Conservation (phyloP, 2,888 invertebrate genomes). For the Tachystola acroxantha region DNA sequence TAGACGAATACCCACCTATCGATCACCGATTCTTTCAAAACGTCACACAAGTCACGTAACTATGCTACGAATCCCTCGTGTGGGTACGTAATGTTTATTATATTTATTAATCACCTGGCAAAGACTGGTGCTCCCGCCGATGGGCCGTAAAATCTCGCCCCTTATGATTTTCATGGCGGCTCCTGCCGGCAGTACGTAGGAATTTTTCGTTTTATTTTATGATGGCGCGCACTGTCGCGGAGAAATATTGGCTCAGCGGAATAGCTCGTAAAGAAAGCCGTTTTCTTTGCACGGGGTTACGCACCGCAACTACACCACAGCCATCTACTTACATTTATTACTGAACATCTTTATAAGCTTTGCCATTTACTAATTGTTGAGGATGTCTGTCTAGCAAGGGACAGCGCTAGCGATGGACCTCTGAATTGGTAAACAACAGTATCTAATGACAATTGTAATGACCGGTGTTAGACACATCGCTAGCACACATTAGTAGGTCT, state of each 20-base stretch:
- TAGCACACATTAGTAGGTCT: no score
- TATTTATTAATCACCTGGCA: slow-evolving; percentile 60
- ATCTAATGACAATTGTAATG: no score
- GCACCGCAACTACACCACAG: slow-evolving; percentile 61
- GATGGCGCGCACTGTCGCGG: slow-evolving; percentile 75
- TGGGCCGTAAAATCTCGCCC: slow-evolving; percentile 68
- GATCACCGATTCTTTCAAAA: no score
- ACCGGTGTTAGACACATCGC: no score
- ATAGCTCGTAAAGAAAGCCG: slow-evolving; percentile 77
- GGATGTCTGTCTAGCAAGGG: no score
- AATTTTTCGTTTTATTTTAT: slow-evolving; percentile 79
- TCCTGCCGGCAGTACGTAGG: slow-evolving; percentile 58
- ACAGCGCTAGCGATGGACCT: no score
- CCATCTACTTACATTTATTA: slow-evolving; percentile 54
- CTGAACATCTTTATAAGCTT: slow-evolving; percentile 37
- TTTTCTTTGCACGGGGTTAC: slow-evolving; percentile 70
- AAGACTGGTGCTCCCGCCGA: slow-evolving; percentile 43
- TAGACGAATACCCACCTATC: no score
- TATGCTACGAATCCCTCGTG: no score
- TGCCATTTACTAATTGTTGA: neutral
- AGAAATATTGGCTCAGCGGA: slow-evolving; percentile 77
- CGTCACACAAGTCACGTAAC: no score
- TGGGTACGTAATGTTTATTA: no score
- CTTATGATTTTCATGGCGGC: slow-evolving; percentile 73
- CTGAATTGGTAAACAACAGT: no score